These are phyloP conservation scores for Pogonus chalceus DNA, from an alignment of 1,140 invertebrate genomes.

Conservation along the genomic window DNA sequence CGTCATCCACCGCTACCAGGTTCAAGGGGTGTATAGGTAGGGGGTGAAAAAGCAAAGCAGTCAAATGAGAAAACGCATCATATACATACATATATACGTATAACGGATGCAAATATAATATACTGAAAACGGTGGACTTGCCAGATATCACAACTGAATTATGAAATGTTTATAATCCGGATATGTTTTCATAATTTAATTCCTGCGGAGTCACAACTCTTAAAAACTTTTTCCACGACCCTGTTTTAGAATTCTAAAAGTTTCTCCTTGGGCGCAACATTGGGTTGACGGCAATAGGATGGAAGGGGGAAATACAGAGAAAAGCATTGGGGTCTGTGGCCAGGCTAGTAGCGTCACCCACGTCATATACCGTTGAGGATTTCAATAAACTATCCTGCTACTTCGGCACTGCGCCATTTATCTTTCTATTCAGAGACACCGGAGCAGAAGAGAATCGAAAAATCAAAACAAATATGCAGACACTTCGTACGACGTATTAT, in stretches of 20 bases:
- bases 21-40: not conserved
- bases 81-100: not conserved
- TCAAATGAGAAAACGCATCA: too few relatives aligned
- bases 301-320: not conserved
- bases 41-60: not conserved
- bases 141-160: not conserved
- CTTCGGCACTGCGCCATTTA: not conserved
- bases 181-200: not conserved
- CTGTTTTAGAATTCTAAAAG: not conserved
- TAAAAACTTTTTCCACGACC: not conserved
- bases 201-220: not conserved
- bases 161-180: not conserved
- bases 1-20: not conserved
- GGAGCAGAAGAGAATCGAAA: not conserved
- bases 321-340: not conserved
- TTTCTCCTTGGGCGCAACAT: not conserved
- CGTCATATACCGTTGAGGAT: not conserved
- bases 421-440: not conserved
- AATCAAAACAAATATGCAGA: not conserved
- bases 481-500: not conserved
- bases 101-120: not conserved
- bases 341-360: too few relatives aligned
- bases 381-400: not conserved
- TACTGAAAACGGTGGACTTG: not conserved
- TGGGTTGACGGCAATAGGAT: not conserved